Percentiles rank a stretch among this genome's conserved stretches.
These are phyloP conservation scores for Hemiprocne comata DNA, from an alignment of 2,113 vertebrate genomes.

Conservation along the genomic window DNA sequence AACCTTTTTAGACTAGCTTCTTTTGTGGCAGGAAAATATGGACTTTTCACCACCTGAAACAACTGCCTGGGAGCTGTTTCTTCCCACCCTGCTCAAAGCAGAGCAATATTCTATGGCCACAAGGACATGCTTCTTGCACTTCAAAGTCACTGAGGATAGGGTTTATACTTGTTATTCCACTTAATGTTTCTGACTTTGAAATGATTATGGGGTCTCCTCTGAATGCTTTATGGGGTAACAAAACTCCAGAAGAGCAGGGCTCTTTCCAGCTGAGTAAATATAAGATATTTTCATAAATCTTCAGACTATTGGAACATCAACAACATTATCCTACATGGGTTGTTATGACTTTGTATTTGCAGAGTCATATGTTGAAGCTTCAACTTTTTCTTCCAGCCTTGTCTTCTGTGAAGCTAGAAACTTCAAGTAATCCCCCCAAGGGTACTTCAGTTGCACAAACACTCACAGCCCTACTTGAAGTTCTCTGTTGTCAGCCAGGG, in stretches of 20 bases:
- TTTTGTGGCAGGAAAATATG: not conserved
- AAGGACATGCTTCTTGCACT: conserved; percentile 29
- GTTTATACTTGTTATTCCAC: conserved; percentile 57
- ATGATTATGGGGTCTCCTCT: conserved; percentile 46
- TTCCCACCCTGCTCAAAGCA: not conserved
- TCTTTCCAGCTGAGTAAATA: conserved; percentile 63
- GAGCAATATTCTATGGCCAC: not conserved
- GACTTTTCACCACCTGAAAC: conserved; percentile 45
- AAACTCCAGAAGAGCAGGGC: conserved; percentile 25
- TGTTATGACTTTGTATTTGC: conserved; percentile 28
- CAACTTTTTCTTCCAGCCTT: not conserved
- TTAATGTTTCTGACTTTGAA: conserved; percentile 47
- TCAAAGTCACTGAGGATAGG: conserved; percentile 21
- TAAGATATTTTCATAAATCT: conserved; percentile 60
- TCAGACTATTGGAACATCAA: conserved; percentile 3
- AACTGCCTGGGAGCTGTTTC: conserved; percentile 43
- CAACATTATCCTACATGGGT: conserved; percentile 21
- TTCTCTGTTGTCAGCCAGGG: not conserved
- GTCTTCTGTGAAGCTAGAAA: not conserved
- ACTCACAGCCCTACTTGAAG: not conserved
- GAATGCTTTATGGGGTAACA: conserved; percentile 51
- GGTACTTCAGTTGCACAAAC: not conserved
- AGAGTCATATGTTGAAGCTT: not conserved
- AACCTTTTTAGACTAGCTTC: not conserved
- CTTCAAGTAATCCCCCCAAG: not conserved